Conservation (phyloP, 1,140 invertebrate genomes). For the Saccostrea glomerata region DNA sequence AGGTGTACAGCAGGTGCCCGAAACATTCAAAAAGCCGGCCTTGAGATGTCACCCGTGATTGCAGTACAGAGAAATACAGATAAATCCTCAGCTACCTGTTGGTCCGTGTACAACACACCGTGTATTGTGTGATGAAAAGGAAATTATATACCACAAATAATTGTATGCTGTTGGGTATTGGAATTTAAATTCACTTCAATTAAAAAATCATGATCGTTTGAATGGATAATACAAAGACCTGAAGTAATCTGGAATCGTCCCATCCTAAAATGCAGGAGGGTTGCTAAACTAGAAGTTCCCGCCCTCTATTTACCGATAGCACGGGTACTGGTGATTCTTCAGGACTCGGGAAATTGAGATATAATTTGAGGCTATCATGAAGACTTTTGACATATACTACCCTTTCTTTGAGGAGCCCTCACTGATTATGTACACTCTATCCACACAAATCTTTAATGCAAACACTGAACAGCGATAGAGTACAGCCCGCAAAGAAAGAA, state of each 20-base stretch:
- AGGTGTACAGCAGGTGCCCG: background rate
- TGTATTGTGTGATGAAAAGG: conserved; percentile 24
- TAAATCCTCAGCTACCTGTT: background rate
- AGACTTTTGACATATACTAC: background rate
- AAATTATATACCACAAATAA: conserved; percentile 19
- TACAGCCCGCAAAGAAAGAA: too few relatives aligned
- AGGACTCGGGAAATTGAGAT: background rate
- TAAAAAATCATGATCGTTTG: conserved; percentile 32
- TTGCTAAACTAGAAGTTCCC: background rate
- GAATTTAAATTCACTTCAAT: conserved; percentile 38
- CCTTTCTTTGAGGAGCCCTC: background rate
- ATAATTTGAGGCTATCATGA: background rate
- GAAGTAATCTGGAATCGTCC: background rate
- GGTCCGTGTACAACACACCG: background rate
- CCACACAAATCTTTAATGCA: background rate
- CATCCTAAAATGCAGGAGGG: background rate
- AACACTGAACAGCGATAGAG: background rate
- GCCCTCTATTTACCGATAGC: background rate
- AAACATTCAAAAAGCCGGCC: background rate
- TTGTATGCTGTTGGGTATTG: conserved; percentile 8
- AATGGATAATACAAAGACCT: conserved; percentile 20
- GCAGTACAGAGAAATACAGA: background rate
- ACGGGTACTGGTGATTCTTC: background rate
- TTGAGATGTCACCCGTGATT: conserved; percentile 27
- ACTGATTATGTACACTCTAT: conserved; percentile 14